Percentiles rank a stretch among this genome's conserved stretches.
phyloP scores from a whole-genome alignment of 2,113 vertebrate genomes.

The Equus przewalskii region DNA sequence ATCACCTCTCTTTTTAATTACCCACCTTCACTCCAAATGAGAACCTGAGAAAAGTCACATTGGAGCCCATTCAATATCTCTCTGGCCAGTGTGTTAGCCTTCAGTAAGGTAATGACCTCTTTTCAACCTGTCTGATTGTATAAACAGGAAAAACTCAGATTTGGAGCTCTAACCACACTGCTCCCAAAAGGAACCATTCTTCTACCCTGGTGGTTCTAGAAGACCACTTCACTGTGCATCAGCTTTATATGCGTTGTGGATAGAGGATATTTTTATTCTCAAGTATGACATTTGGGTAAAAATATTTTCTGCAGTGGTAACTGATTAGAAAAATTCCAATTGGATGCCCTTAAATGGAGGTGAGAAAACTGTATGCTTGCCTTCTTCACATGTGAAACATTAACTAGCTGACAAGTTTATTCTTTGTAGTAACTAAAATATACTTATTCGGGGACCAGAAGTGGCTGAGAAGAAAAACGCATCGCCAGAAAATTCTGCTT shows the following conservation, averaged over 20 bases:
- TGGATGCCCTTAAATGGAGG: conserved; percentile 43
- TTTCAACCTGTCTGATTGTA: not conserved
- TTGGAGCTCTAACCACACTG: conserved; percentile 10
- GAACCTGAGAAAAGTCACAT: conserved; percentile 60
- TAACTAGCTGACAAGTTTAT: conserved; percentile 63
- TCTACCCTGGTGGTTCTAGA: conserved; percentile 17
- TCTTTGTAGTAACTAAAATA: conserved; percentile 37
- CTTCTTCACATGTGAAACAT: not conserved
- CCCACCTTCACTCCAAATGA: conserved; percentile 33
- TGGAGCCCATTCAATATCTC: conserved; percentile 17
- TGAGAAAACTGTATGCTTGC: conserved; percentile 45
- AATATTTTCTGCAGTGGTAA: conserved; percentile 67
- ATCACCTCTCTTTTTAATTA: conserved; percentile 48
- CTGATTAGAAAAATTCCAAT: conserved; percentile 34
- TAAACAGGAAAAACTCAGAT: conserved; percentile 5
- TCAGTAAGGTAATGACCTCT: not conserved
- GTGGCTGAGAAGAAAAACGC: conserved; percentile 56
- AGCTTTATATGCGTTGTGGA: conserved; percentile 53
- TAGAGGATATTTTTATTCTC: conserved; percentile 68
- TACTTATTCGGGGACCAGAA: conserved; percentile 38
- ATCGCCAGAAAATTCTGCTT: conserved; percentile 46
- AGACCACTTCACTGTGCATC: conserved; percentile 66
- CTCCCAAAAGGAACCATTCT: conserved; percentile 25
- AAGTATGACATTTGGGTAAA: conserved; percentile 57
- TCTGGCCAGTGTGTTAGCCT: conserved; percentile 41